Percentiles rank a stretch among this genome's conserved stretches.
Conservation (phyloP, 2,113 vertebrate species). For the Heloderma charlesbogerti region DNA sequence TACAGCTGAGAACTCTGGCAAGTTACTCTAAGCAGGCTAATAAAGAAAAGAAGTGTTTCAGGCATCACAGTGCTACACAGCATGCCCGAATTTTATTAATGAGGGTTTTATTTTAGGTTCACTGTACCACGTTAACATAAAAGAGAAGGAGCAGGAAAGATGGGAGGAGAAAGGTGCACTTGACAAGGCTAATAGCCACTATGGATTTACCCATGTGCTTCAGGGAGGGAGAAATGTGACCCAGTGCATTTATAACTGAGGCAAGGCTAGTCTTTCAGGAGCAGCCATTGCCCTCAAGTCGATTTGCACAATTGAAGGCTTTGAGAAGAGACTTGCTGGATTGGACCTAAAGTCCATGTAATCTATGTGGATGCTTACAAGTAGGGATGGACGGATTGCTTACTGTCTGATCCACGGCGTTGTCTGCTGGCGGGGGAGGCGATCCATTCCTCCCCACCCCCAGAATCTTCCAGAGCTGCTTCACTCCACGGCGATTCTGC, state of each 20-base stretch:
- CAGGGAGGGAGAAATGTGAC: conserved; percentile 14
- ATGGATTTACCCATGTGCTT: conserved; percentile 65
- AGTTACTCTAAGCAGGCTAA: conserved; percentile 56
- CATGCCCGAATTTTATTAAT: conserved; percentile 64
- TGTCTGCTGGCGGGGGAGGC: too few species aligned
- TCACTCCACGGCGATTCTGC: too few species aligned
- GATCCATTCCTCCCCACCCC: too few species aligned
- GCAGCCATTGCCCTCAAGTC: neutral
- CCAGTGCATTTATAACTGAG: conserved; percentile 58
- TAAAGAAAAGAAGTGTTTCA: conserved; percentile 58
- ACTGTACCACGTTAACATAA: conserved; percentile 64
- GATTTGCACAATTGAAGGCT: neutral
- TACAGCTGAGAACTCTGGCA: conserved; percentile 15
- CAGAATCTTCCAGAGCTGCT: too few species aligned
- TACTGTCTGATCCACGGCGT: too few species aligned
- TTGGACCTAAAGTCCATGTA: neutral
- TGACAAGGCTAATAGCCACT: conserved; percentile 19
- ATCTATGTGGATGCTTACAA: neutral
- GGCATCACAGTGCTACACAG: conserved; percentile 53
- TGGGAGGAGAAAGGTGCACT: conserved; percentile 48
- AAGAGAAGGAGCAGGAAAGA: neutral
- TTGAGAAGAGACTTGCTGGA: neutral
- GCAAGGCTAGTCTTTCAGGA: conserved; percentile 58
- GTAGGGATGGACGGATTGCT: too few species aligned
- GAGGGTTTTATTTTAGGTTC: conserved; percentile 72